A percentile compares a stretch with the other conserved stretches of the same genome.
These are phyloP conservation scores for Coreius guichenoti DNA, from an alignment of 2,797 vertebrate genomes.

Conservation along the genomic window DNA sequence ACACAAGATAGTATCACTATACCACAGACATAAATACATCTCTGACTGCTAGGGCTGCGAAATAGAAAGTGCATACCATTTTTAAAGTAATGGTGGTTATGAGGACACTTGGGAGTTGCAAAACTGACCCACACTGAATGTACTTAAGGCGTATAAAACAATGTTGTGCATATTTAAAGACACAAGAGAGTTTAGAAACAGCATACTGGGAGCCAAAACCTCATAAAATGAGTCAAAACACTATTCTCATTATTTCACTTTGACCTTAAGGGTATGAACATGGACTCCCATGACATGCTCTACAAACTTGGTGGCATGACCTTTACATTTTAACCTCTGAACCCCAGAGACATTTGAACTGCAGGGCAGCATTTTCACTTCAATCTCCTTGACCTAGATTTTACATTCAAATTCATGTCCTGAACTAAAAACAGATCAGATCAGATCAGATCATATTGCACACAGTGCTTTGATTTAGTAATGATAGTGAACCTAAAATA, in stretches of 20 bases:
- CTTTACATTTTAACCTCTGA: conserved; percentile 35
- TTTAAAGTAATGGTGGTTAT: conserved; percentile 37
- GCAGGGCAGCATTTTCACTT: background rate
- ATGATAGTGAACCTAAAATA: background rate
- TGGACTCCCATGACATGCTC: conserved; percentile 19
- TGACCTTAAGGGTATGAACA: conserved; percentile 5
- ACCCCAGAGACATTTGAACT: background rate
- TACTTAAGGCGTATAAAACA: background rate
- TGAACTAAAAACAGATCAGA: background rate
- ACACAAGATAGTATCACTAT: conserved; percentile 27
- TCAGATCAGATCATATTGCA: background rate
- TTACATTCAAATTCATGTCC: background rate
- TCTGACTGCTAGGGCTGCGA: background rate
- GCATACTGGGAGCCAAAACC: background rate
- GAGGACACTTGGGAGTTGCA: conserved; percentile 18
- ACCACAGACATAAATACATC: conserved; percentile 40
- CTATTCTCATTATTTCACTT: conserved; percentile 16
- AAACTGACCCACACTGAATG: conserved; percentile 10
- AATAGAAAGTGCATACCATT: background rate
- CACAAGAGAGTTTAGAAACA: conserved; percentile 26
- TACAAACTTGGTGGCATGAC: conserved; percentile 26
- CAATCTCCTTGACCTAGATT: background rate
- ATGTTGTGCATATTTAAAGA: background rate
- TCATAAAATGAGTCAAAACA: conserved; percentile 23
- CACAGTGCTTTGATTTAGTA: background rate